Evolutionary conservation across 2,888 invertebrate genomes (phyloP), one percentile per base, ranked within the genome.

Genomic region (Cristatella mucedo): DNA sequence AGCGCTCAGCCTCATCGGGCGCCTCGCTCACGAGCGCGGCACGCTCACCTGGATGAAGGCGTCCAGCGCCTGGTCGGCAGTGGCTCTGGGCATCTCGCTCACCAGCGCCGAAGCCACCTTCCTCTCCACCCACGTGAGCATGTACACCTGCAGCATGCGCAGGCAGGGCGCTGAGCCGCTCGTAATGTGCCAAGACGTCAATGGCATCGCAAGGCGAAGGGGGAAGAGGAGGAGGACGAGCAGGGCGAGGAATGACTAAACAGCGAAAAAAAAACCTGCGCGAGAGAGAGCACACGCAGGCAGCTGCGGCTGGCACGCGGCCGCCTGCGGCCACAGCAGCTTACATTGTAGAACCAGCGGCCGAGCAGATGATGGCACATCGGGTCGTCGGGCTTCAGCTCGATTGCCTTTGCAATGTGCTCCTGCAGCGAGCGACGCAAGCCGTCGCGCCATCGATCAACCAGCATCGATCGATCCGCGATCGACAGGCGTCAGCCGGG

Each of bases 301-400:
- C n/a, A n/a, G n/a, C n/a, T n/a, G n/a, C n/a, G n/a, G n/a, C n/a
- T n/a, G n/a, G n/a, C n/a, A n/a, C n/a, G n/a, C n/a, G n/a, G n/a
- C n/a, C n/a, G n/a, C n/a, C n/a, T n/a, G n/a, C n/a, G n/a, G n/a
- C n/a, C n/a, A n/a, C n/a, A n/a, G n/a, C n/a, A n/a, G n/a, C 55
- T 52, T 50, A 78, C 73, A 65, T 76, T 76, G 57, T 67, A 77
- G 54, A 74, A 72, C 67, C 78, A 80, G 53, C 80, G 67, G 7
- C 80, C 80, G 34, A 77, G 61, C 51, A 80, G 69, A 62, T 80
- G 75, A 59, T 77, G 73, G 30, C 78, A 61, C 1, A 72, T 68
- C 7, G 74, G 65, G 57, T 80, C 80, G 3, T 63, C 52, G 9
- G 77, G 76, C 38, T 70, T 71, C 18, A 78, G 52, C 31, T 66